Percentiles rank a stretch among this genome's conserved stretches.
phyloP scores from a whole-genome alignment of 2,113 vertebrate genomes.

The Charadrius vociferus region DNA sequence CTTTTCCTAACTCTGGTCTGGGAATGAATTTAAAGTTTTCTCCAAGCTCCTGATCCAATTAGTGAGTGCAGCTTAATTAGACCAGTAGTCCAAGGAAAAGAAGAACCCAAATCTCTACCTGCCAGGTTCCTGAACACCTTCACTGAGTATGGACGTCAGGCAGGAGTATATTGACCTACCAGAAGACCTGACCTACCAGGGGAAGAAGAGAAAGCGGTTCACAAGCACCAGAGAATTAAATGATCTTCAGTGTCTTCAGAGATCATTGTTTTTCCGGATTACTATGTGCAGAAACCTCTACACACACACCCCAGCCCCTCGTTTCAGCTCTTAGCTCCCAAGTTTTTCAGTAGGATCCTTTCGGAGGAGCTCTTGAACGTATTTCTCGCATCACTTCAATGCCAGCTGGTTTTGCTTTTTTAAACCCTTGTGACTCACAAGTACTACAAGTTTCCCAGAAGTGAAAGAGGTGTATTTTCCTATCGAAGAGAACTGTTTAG shows the following conservation, averaged over 20 bases:
- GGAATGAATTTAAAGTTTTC: background rate
- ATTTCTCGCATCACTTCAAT: background rate
- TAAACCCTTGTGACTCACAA: constrained; percentile 29
- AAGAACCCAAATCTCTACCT: background rate
- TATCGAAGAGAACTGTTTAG: constrained; percentile 10
- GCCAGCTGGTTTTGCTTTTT: background rate
- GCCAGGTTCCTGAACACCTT: background rate
- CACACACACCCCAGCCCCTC: rapidly evolving
- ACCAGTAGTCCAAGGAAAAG: background rate
- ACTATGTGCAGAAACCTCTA: background rate
- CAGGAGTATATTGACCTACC: background rate
- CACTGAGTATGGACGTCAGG: background rate
- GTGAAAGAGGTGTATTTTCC: constrained; percentile 43
- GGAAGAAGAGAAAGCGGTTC: background rate
- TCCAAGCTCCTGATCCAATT: background rate
- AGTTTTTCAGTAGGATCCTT: background rate
- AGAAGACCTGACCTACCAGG: background rate
- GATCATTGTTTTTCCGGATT: background rate
- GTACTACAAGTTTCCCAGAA: constrained; percentile 18
- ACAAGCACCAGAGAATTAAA: background rate
- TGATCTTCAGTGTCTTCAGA: background rate
- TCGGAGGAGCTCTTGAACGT: background rate
- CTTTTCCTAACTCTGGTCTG: background rate
- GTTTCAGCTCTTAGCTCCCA: background rate
- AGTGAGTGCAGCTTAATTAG: background rate